A percentile compares a stretch with the other conserved stretches of the same genome.
Conservation (phyloP, 2,888 invertebrate genomes). For the Eupithecia exiguata region DNA sequence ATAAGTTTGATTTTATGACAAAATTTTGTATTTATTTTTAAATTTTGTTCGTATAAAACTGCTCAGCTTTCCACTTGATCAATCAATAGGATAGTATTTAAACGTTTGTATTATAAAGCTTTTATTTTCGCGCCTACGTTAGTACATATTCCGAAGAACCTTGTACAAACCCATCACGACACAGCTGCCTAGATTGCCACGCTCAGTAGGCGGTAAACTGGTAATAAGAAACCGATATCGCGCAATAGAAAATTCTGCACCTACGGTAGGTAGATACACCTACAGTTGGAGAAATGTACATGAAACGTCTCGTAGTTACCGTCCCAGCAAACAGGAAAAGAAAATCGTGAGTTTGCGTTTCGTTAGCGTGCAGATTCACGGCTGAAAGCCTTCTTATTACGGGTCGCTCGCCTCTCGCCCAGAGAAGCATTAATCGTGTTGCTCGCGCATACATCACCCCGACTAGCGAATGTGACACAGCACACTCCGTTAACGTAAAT, state of each 20-base stretch:
- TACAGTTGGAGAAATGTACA: conserved; percentile 8
- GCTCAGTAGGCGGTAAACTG: conserved; percentile 25
- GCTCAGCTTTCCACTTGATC: background rate
- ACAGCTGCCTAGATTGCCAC: conserved; percentile 22
- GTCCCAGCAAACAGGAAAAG: conserved; percentile 46
- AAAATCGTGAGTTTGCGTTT: conserved; percentile 62
- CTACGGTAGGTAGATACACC: background rate
- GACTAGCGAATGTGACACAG: conserved; percentile 60
- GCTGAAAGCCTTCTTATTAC: conserved; percentile 65
- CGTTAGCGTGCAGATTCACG: conserved; percentile 62
- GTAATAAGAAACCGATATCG: conserved; percentile 21
- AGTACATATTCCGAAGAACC: background rate
- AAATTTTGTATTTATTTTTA: background rate
- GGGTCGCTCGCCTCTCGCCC: conserved; percentile 56
- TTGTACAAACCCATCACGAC: background rate
- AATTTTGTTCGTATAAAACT: too few species aligned
- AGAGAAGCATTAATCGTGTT: conserved; percentile 58
- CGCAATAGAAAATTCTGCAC: conserved; percentile 18
- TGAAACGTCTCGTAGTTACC: conserved; percentile 37
- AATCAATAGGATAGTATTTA: background rate
- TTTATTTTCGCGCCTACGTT: background rate
- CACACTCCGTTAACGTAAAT: conserved; percentile 73
- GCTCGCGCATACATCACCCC: conserved; percentile 60
- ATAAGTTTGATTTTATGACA: background rate
- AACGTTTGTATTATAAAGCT: background rate